phyloP scores from a whole-genome alignment of 2,113 vertebrate species.

The Sarotherodon lohbergeri region DNA sequence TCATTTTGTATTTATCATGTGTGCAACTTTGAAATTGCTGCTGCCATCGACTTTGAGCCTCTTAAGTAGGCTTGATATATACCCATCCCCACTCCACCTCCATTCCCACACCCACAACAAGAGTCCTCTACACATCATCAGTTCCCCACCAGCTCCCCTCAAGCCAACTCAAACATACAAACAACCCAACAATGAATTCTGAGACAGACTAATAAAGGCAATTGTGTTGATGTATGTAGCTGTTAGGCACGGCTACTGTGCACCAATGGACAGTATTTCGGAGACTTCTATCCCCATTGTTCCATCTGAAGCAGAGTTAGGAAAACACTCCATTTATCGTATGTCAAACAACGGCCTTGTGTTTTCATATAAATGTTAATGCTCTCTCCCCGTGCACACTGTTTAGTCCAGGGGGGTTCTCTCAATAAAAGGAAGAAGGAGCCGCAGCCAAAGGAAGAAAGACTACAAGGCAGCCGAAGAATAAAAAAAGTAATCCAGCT shows the following conservation, averaged over 20 bases:
- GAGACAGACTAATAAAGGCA: constrained; percentile 44
- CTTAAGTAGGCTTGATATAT: constrained; percentile 51
- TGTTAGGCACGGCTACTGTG: constrained; percentile 22
- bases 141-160: neutral
- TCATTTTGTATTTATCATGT: constrained; percentile 36
- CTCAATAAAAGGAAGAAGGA: constrained; percentile 2
- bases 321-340: constrained; percentile 64
- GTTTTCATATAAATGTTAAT: constrained; percentile 74
- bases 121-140: neutral
- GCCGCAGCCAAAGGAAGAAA: neutral
- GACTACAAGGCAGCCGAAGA: constrained; percentile 29
- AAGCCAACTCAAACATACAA: constrained; percentile 11
- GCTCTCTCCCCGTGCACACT: constrained; percentile 23
- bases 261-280: constrained; percentile 20
- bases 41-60: constrained; percentile 41
- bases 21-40: constrained; percentile 43
- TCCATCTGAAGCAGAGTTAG: constrained; percentile 48
- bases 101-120: neutral
- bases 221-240: constrained; percentile 55
- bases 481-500: constrained; percentile 52
- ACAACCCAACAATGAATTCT: constrained; percentile 37
- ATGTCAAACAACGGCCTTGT: constrained; percentile 44
- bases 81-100: neutral
- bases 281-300: constrained; percentile 40
- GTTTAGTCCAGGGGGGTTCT: constrained; percentile 8